These are phyloP conservation scores for Phylloscopus trochiloides DNA, from an alignment of 2,113 vertebrate genomes.

Conservation along the genomic window DNA sequence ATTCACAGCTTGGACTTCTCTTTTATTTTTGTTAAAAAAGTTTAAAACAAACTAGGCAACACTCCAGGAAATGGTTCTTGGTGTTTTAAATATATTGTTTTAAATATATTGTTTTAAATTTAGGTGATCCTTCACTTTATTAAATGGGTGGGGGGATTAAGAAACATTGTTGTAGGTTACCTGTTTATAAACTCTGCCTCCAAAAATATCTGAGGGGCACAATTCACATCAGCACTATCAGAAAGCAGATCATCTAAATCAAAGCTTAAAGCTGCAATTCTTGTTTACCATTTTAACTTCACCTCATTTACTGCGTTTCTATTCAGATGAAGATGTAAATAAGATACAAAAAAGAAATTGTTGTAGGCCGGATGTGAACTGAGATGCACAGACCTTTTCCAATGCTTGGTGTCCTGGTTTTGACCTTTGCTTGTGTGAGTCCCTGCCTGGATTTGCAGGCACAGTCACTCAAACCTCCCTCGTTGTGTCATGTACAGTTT, in stretches of 20 bases:
- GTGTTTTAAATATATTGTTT: conserved; percentile 40
- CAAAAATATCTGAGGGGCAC: conserved; percentile 31
- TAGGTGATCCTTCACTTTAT: conserved; percentile 48
- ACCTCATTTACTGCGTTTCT: background rate
- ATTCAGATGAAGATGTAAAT: conserved; percentile 24
- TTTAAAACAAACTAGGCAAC: conserved; percentile 18
- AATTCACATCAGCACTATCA: conserved; percentile 10
- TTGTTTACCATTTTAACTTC: background rate
- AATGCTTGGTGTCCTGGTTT: background rate
- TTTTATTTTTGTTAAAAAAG: background rate
- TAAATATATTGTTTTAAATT: conserved; percentile 59
- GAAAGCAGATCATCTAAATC: conserved; percentile 3
- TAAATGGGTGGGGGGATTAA: background rate
- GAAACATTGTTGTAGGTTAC: conserved; percentile 43
- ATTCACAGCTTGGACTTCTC: background rate
- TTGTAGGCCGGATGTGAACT: background rate
- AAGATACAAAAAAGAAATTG: conserved; percentile 15
- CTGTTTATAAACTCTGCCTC: conserved; percentile 55
- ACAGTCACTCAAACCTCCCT: background rate
- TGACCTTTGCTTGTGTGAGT: background rate
- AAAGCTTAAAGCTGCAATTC: conserved; percentile 3
- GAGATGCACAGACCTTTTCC: background rate
- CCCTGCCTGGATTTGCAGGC: background rate
- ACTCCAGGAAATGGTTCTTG: conserved; percentile 36
- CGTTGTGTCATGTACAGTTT: rapidly evolving